A percentile compares a stretch with the other conserved stretches of the same genome.
Evolutionary conservation across 2,888 invertebrate species (phyloP).

Genomic region (Tanaodytes sp.): DNA sequence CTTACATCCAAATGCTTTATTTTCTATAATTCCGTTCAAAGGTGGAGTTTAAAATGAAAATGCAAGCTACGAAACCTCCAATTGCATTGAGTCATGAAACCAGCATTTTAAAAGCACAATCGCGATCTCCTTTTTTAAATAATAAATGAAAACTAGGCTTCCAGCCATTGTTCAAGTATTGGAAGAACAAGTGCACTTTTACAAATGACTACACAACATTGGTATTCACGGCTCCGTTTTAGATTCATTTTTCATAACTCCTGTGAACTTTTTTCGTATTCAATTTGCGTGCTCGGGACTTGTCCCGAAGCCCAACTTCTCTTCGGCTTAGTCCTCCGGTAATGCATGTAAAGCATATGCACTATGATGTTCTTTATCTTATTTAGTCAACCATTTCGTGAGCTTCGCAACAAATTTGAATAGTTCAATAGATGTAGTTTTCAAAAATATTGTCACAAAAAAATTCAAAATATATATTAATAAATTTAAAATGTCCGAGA

Average conservation of each 20-base stretch:
- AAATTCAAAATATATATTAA: too few relatives aligned
- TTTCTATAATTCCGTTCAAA: too few relatives aligned
- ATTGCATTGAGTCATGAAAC: conserved; percentile 1
- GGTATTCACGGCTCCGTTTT: conserved; percentile 61
- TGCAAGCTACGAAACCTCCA: not conserved
- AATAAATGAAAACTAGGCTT: conserved; percentile 30
- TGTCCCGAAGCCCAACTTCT: conserved; percentile 32
- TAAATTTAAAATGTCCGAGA: too few relatives aligned
- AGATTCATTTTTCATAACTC: conserved; percentile 62
- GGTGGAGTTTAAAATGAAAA: not conserved
- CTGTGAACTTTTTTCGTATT: conserved; percentile 61
- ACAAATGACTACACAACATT: conserved; percentile 59
- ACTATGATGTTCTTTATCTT: conserved; percentile 39
- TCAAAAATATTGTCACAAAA: too few relatives aligned
- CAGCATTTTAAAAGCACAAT: conserved; percentile 11
- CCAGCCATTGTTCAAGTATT: conserved; percentile 23
- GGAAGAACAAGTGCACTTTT: conserved; percentile 53
- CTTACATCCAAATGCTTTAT: too few relatives aligned
- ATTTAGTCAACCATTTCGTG: conserved; percentile 16
- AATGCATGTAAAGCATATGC: conserved; percentile 47
- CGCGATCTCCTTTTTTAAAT: conserved; percentile 27
- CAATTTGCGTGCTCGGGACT: conserved; percentile 61
- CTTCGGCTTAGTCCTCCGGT: conserved; percentile 30
- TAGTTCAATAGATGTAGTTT: too few relatives aligned
- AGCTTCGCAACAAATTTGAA: conserved; percentile 11